Base-by-base conservation (phyloP, 2,113 vertebrate species). In the Forbesichthys agassizii region DNA sequence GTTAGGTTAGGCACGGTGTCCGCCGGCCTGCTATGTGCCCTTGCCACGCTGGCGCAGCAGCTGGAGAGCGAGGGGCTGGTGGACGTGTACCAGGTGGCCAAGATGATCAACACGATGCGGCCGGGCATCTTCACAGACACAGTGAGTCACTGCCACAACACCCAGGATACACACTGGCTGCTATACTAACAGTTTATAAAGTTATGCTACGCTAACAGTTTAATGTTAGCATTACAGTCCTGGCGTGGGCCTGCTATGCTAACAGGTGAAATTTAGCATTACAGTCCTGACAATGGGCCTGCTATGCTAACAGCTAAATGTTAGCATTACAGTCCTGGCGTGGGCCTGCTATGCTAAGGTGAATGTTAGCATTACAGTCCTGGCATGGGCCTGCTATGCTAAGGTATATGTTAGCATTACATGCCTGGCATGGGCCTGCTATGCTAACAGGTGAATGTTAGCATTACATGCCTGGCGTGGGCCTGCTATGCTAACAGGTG, bases 41-140 rank as follows among this genome's bases (percentile, higher is more conserved):
- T 96, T 69, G 94, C 93, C 82, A 95, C 95, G 73, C 89, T 96
- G 83, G 95, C 94, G 68, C 95, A 96, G 88, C 95, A 96, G 78
- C 88, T 96, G 81, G 95, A 96, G 89, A 95, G 92, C 18, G 95
- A 96, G 88, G 94, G 94, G 27, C 94, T 93, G 27, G 94, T 96
- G 46, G 95, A 95, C 82, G 94, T 96, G 78, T 96, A 95, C 89
- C 95, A 96, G 90, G 95, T 96, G 91, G 94, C 95, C 88, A 96
- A 96, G 89, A 96, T 96, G 95, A 96, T 96, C 84, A 96, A 96
- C 89, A 93, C 96, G 9, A 96, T 96, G 95, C 91, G 95, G 84
- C 95, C 95, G 74, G 95, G 95, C 74, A 95, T 96, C 81, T 96
- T 96, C 84, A 96, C 95, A 89, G 95, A 96, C 86, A 95, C 96